Percentiles rank a stretch among this genome's conserved stretches.
Evolutionary conservation across 2,113 vertebrate genomes (phyloP).

Genomic region (Nycticorax nycticorax): DNA sequence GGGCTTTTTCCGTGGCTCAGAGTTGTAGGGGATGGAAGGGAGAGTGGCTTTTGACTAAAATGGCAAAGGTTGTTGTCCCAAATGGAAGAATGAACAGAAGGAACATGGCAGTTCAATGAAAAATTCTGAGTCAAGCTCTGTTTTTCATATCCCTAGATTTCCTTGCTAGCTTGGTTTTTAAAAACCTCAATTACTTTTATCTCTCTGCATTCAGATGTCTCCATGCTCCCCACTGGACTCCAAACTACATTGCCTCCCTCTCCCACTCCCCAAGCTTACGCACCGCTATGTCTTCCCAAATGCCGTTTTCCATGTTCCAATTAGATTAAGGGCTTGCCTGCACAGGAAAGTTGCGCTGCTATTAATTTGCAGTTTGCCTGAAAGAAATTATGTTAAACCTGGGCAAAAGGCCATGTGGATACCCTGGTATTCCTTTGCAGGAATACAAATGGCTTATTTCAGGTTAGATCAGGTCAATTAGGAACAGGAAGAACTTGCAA

Average conservation of each 20-base stretch:
- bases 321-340: slow-evolving; percentile 61
- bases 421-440: slow-evolving; percentile 32
- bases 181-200: background rate
- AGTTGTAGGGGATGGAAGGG: background rate
- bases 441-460: slow-evolving; percentile 14
- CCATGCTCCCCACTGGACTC: background rate
- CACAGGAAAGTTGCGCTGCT: slow-evolving; percentile 37
- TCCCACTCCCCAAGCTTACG: background rate
- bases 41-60: background rate
- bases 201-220: background rate
- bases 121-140: background rate
- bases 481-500: slow-evolving; percentile 55
- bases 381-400: slow-evolving; percentile 41
- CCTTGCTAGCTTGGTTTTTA: background rate
- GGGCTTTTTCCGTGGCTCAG: background rate
- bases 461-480: slow-evolving; percentile 35
- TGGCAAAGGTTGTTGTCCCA: fast-evolving
- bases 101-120: background rate
- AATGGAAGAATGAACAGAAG: background rate
- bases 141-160: background rate
- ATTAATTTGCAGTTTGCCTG: slow-evolving; percentile 51
- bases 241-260: background rate
- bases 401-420: slow-evolving; percentile 52
- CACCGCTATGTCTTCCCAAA: background rate
- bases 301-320: slow-evolving; percentile 27